These are phyloP conservation scores for Ophthalmolycus amberensis DNA, from an alignment of 2,113 vertebrate species.

Conservation along the genomic window DNA sequence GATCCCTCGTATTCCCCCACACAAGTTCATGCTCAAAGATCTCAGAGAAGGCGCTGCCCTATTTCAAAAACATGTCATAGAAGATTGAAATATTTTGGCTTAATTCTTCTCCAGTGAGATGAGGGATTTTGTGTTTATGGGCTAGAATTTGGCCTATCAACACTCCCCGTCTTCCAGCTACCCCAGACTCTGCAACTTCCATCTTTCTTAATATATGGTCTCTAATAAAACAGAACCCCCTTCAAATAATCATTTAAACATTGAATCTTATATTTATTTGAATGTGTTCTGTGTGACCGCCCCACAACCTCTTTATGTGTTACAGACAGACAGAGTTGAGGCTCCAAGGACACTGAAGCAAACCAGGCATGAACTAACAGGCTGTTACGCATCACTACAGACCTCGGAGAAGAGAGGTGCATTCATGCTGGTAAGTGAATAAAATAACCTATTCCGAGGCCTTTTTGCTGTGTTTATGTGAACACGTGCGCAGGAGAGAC, in stretches of 20 bases:
- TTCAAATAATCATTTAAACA: constrained; percentile 33
- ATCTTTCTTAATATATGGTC: constrained; percentile 1
- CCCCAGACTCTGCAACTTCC: neutral
- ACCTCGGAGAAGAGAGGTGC: constrained; percentile 3
- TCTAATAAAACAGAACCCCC: constrained; percentile 29
- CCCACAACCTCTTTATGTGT: constrained; percentile 36
- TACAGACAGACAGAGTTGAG: constrained; percentile 19
- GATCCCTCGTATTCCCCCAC: neutral
- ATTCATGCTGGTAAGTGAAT: constrained; percentile 48
- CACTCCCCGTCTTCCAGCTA: neutral
- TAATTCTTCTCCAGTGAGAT: neutral
- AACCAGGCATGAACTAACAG: constrained; percentile 38
- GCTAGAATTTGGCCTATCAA: constrained; percentile 11
- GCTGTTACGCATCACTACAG: constrained; percentile 16
- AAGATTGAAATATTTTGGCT: constrained; percentile 26
- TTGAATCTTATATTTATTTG: constrained; percentile 21
- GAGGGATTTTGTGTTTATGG: constrained; percentile 12
- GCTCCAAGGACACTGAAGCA: constrained; percentile 28
- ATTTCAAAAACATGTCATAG: constrained; percentile 12
- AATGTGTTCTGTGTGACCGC: constrained; percentile 29
- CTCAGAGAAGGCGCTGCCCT: neutral
- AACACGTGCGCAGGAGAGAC: constrained; percentile 21
- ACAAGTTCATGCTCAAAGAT: neutral
- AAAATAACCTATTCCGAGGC: constrained; percentile 12
- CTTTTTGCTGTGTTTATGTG: constrained; percentile 21